Evolutionary conservation across 2,888 invertebrate species (phyloP).

Genomic region (Selenia dentaria): DNA sequence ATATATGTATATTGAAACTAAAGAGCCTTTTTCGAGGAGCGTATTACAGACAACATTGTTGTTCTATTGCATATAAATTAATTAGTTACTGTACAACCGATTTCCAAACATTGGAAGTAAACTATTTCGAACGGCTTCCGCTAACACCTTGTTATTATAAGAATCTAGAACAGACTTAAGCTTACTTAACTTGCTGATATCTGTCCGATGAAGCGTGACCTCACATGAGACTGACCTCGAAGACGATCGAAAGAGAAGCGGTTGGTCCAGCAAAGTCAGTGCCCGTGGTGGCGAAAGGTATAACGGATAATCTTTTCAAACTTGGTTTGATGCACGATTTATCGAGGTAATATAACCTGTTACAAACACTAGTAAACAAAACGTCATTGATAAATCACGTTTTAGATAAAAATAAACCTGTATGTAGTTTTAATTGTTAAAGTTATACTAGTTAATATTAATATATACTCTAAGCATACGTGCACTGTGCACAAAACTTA

Average conservation of each 20-base stretch:
- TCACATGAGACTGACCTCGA: no score
- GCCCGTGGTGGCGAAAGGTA: not conserved
- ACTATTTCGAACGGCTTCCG: constrained; percentile 1
- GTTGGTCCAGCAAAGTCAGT: not conserved
- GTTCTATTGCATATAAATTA: constrained; percentile 1
- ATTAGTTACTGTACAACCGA: not conserved
- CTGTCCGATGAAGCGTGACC: not conserved
- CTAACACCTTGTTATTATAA: not conserved
- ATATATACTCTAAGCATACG: no score
- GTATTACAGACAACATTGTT: not conserved
- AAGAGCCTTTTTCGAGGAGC: no score
- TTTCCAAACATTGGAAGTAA: constrained; percentile 11
- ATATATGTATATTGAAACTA: no score
- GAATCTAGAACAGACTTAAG: not conserved
- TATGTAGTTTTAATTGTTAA: no score
- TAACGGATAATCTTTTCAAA: not conserved
- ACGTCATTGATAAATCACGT: constrained; percentile 4
- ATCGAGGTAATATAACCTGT: not conserved
- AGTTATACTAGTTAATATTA: no score
- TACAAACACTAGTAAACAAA: not conserved
- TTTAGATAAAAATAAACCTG: not conserved
- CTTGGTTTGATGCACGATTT: not conserved
- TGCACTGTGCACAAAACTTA: no score
- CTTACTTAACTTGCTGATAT: not conserved
- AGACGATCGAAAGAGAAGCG: not conserved